Evolutionary conservation across 2,113 vertebrate species (phyloP), one percentile per base, ranked within the genome.

Genomic region (Bubo scandiacus): DNA sequence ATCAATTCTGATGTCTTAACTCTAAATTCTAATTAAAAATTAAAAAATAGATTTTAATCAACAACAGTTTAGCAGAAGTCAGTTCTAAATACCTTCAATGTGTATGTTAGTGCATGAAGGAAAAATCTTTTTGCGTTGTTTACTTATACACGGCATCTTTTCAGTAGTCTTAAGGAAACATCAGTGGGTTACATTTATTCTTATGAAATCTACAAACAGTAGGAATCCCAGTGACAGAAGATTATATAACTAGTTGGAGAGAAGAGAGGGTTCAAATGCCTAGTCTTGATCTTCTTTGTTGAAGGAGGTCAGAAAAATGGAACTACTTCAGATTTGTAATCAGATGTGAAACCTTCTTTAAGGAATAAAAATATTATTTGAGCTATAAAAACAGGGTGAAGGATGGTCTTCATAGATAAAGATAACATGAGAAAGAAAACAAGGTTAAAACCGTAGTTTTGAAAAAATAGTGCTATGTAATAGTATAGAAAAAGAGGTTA

Each of bases 361-460:
- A 6, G 20, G 82, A 86, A 94, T 79, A 86, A 93, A 93, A 96
- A 63, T 55, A 96, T 79, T 90, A 55, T n/a, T 91, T 80, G 78
- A 88, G 74, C 71, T 94, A 59, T 32, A 86, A 40, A 90, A 90
- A 49, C 70, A 94, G 59, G 51, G 27, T n/a, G 77, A 96, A 91
- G 42, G 32, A 90, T 92, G 40, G 77, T 83, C 65, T 81, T 86
- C 72, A 94, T 49, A 75, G 68, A 87, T 18, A 86, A 92, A 49
- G 58, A 68, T 59, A 84, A 77, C 75, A 85, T 5, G 18, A 83
- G 61, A 84, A 51, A 91, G 75, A 57, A 80, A 70, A 57, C 34
- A 61, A 71, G 30, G 79, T 32, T 75, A 23, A 95, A 95, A 88
- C 19, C 49, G 43, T 27, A 81, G 57, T 65, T 95, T 94, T 63